Conservation (phyloP, 2,113 vertebrate genomes). For the Nycticebus coucang region DNA sequence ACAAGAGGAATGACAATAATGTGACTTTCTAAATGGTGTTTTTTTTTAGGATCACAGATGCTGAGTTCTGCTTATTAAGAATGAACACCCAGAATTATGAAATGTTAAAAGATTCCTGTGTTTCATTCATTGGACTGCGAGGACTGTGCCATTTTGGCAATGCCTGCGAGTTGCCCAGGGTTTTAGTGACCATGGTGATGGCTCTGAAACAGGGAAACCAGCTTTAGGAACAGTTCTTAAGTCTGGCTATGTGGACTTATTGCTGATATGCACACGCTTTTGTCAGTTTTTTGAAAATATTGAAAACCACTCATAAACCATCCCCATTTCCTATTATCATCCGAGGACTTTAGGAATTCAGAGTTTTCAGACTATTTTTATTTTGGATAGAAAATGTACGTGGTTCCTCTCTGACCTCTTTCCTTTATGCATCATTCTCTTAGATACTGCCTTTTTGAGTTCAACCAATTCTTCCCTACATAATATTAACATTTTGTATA, state of each 20-base stretch:
- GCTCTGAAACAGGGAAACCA: background rate
- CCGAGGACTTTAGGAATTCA: background rate
- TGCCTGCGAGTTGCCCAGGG: background rate
- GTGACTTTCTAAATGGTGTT: background rate
- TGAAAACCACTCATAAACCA: background rate
- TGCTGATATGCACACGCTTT: background rate
- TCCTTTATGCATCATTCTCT: background rate
- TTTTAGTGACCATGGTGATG: background rate
- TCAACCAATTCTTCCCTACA: background rate
- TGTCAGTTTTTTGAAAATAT: background rate
- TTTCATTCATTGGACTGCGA: background rate
- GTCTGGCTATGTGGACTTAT: background rate
- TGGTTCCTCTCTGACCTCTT: background rate
- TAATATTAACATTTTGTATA: background rate
- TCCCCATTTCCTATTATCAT: background rate
- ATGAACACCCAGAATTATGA: background rate
- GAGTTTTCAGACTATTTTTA: background rate
- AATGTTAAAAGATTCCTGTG: background rate
- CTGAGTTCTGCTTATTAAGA: background rate
- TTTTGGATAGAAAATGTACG: conserved; percentile 9
- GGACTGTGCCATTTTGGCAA: background rate
- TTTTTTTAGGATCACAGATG: conserved; percentile 32
- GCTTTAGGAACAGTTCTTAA: background rate
- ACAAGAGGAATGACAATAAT: background rate
- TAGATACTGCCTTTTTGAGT: background rate